A percentile compares a stretch with the other conserved stretches of the same genome.
These are phyloP conservation scores for Ochropacha duplaris DNA, from an alignment of 2,888 invertebrate species.

Conservation along the genomic window DNA sequence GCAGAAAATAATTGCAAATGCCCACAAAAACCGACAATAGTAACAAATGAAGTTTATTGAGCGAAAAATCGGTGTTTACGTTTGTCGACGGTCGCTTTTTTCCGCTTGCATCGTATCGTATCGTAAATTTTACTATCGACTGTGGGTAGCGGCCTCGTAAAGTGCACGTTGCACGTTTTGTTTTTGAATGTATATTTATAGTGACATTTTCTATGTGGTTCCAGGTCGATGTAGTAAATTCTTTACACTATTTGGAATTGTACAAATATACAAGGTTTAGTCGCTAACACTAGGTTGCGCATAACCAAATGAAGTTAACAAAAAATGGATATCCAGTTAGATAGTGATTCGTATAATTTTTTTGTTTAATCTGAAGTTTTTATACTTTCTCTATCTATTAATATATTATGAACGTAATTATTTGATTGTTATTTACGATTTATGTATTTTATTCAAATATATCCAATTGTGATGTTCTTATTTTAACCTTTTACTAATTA, in stretches of 20 bases:
- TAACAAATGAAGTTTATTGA: constrained; percentile 41
- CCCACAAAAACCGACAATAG: constrained; percentile 10
- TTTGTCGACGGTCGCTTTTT: constrained; percentile 30
- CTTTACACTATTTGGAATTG: background rate
- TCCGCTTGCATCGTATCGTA: constrained; percentile 29
- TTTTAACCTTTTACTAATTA: too few species aligned
- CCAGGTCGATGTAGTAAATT: background rate
- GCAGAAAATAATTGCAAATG: constrained; percentile 4
- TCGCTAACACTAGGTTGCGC: background rate
- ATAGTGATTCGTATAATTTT: too few species aligned
- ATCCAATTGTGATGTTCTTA: too few species aligned
- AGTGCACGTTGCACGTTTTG: constrained; percentile 46
- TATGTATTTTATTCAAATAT: too few species aligned
- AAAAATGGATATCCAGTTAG: too few species aligned
- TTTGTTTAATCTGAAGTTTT: too few species aligned
- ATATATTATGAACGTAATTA: too few species aligned
- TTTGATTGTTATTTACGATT: too few species aligned
- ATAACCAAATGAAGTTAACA: background rate
- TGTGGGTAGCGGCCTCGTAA: constrained; percentile 37
- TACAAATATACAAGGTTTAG: background rate
- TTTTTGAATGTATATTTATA: constrained; percentile 33
- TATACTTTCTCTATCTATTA: too few species aligned
- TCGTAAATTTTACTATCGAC: constrained; percentile 54
- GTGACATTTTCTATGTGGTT: background rate
- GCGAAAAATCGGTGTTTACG: constrained; percentile 40